Conservation (phyloP, 92 coral and sea anemone genomes). For the Parazoanthus darwini region DNA sequence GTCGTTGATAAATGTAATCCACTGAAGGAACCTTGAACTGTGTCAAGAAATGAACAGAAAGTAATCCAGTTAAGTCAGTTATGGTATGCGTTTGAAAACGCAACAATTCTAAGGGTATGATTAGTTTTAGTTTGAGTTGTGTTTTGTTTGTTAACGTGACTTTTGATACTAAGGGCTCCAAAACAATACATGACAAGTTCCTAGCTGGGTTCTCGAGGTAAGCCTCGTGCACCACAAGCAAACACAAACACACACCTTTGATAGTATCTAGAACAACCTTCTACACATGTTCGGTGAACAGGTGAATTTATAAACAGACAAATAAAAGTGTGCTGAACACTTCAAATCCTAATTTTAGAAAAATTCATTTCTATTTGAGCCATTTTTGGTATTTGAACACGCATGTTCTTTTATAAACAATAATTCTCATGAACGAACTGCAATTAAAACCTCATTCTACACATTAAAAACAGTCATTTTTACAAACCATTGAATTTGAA, state of each 20-base stretch:
- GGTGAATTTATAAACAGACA: not conserved
- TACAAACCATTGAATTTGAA: not conserved
- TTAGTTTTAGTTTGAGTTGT: not conserved
- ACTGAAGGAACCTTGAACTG: not conserved
- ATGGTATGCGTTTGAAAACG: too few species aligned
- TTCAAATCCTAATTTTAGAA: not conserved
- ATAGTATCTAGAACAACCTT: not conserved
- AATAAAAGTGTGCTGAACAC: not conserved
- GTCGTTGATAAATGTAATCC: not conserved
- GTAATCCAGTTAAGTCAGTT: not conserved
- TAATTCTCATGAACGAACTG: constrained; percentile 11
- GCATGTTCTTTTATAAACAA: not conserved
- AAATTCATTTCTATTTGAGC: not conserved
- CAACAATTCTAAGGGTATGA: not conserved
- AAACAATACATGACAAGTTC: not conserved
- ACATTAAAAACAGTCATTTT: not conserved
- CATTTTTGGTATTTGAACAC: not conserved
- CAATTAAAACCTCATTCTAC: not conserved
- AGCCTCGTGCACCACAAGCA: not conserved
- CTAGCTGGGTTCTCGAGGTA: not conserved
- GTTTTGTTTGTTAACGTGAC: not conserved
- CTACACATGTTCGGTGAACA: not conserved
- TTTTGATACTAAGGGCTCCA: not conserved
- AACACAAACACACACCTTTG: not conserved
- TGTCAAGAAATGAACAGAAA: not conserved